Base-by-base conservation (phyloP, 2,113 vertebrate species). In the Phaethornis superciliosus region DNA sequence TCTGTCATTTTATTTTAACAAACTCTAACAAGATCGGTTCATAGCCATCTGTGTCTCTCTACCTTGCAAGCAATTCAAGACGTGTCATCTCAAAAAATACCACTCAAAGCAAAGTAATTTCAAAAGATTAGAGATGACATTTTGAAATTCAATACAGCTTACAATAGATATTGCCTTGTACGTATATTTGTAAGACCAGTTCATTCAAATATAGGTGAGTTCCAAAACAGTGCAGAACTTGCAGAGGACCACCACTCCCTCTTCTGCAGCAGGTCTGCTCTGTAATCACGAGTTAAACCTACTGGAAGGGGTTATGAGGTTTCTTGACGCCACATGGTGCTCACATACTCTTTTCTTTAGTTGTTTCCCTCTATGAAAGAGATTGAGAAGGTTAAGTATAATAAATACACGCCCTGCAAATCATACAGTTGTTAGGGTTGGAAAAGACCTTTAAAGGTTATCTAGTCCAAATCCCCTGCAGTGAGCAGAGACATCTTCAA, bases 1-100 rank as follows among this genome's bases (percentile, higher is more conserved):
- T 75, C 85, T 94, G 85, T 89, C 94, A 88, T 90, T 95, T 96
- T 87, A 77, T 90, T 92, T 95, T 95, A 96, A 94, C 59, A 78
- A 95, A 51, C 54, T 88, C 80, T 96, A 96, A 94, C 77, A 95
- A 96, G 92, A 92, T 96, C 55, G 42, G 82, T 83, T 96, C 69
- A 79, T 46, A 56, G 54, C 86, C 96, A 94, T 96, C 94, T 97
- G 90, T 96, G 82, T 67, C 92, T 96, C 79, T 68, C 42, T 84
- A 64, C 40, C 52, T 89, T 60, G 27, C 52, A 90, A 71, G 59
- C 13, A 85, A 88, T 71, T 92, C 47, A 68, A 62, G 14, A 44
- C 94, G 63, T 4, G 1, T 27, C 5, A 4, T 71, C 82, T 63
- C 82, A 80, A 71, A 81, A 89, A 80, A 64, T 40, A 68, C 23